Conservation (phyloP, 2,113 vertebrate species). For the Rhinogobius similis region DNA sequence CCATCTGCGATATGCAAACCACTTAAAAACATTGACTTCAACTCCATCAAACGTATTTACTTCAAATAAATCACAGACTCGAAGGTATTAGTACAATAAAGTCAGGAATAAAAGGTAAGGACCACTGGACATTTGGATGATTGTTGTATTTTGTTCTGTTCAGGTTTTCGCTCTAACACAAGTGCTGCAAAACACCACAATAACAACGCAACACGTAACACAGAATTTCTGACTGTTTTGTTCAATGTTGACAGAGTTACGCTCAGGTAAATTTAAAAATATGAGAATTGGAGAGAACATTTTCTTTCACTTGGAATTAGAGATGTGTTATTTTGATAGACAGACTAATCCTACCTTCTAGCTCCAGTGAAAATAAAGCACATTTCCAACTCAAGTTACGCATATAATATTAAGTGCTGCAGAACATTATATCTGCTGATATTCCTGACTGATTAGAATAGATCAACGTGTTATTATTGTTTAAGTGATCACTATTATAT, state of each 20-base stretch:
- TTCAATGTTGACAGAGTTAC: not conserved
- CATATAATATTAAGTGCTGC: not conserved
- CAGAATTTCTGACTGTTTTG: not conserved
- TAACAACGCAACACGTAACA: not conserved
- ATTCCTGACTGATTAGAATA: no score
- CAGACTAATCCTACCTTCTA: constrained; percentile 1
- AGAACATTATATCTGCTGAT: no score
- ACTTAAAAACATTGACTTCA: not conserved
- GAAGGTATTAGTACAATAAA: not conserved
- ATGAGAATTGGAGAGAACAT: not conserved
- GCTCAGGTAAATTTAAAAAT: not conserved
- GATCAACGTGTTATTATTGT: no score
- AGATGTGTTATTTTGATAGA: constrained; percentile 4
- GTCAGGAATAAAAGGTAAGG: not conserved
- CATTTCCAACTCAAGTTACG: not conserved
- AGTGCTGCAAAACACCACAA: not conserved
- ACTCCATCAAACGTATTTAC: not conserved
- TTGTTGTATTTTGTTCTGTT: not conserved
- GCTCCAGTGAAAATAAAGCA: constrained; percentile 2
- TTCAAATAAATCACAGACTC: not conserved
- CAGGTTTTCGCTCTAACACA: not conserved
- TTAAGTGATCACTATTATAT: no score
- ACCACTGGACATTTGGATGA: not conserved
- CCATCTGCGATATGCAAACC: not conserved
- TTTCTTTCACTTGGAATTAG: not conserved